Conservation (phyloP, 2,888 invertebrate genomes). For the Bombyx huttoni region DNA sequence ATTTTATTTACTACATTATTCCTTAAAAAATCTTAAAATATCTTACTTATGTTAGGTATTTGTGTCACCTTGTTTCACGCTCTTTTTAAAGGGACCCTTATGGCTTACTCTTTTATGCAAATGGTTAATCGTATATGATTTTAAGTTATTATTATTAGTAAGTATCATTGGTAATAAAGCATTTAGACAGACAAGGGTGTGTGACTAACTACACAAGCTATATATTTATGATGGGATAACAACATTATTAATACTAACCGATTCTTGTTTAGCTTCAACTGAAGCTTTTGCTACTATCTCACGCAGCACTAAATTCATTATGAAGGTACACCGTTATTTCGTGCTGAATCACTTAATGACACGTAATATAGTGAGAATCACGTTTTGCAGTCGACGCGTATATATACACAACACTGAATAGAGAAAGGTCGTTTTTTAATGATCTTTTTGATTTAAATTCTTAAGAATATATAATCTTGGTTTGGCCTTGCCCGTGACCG, state of each 20-base stretch:
- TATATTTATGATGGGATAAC: neutral
- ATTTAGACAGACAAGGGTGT: no score
- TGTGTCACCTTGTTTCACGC: no score
- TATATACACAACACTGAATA: constrained; percentile 15
- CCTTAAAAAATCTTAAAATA: no score
- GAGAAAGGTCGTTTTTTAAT: constrained; percentile 29
- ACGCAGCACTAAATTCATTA: constrained; percentile 48
- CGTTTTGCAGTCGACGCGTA: constrained; percentile 8
- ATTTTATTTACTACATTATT: no score
- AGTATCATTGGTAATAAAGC: no score
- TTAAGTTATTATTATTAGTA: no score
- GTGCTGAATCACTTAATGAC: constrained; percentile 1
- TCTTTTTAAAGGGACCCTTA: no score
- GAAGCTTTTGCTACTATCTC: constrained; percentile 54
- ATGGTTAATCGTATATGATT: no score
- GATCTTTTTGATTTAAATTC: constrained; percentile 19
- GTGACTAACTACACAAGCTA: no score
- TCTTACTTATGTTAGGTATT: no score
- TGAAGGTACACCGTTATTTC: constrained; percentile 6
- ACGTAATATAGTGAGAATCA: constrained; percentile 8
- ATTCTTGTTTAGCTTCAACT: constrained; percentile 41
- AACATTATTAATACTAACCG: constrained; percentile 35
- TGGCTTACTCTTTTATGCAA: no score
- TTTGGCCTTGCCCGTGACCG: constrained; percentile 67
- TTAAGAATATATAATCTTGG: constrained; percentile 15